Conservation (phyloP, 2,797 vertebrate genomes). For the Silurus aristotelis region DNA sequence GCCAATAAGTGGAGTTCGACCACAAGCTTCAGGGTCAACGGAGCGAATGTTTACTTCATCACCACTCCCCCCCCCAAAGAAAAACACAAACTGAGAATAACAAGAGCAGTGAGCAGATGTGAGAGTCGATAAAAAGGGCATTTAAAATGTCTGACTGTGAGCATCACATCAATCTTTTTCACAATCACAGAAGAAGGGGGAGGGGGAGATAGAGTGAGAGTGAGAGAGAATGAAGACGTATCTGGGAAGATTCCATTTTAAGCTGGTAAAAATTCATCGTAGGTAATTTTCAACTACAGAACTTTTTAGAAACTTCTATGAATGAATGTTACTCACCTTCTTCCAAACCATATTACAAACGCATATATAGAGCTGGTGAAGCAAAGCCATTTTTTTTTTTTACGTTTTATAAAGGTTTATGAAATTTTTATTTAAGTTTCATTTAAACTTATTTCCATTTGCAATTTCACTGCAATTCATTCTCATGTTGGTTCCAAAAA, state of each 20-base stretch:
- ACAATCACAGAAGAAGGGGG: conserved; percentile 21
- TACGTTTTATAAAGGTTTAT: background rate
- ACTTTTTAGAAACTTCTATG: background rate
- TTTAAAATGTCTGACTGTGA: conserved; percentile 40
- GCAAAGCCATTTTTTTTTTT: background rate
- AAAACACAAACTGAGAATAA: conserved; percentile 27
- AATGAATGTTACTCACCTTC: background rate
- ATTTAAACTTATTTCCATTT: too few relatives aligned
- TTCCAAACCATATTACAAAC: too few relatives aligned
- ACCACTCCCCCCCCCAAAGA: conserved; percentile 16
- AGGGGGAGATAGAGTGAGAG: background rate
- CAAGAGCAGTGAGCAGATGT: conserved; percentile 58
- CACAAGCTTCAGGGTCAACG: conserved; percentile 53
- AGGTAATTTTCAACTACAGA: background rate
- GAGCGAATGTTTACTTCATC: conserved; percentile 46
- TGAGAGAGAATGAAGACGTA: background rate
- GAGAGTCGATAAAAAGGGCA: conserved; percentile 52
- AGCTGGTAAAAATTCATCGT: background rate
- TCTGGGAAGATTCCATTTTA: background rate
- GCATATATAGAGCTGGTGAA: background rate
- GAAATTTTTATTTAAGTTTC: background rate
- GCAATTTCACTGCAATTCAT: too few relatives aligned
- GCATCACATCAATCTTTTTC: conserved; percentile 40
- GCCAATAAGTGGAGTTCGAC: conserved; percentile 55
- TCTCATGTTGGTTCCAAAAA: background rate